Base-by-base conservation (phyloP, 1,140 invertebrate genomes). In the Sipha flava region DNA sequence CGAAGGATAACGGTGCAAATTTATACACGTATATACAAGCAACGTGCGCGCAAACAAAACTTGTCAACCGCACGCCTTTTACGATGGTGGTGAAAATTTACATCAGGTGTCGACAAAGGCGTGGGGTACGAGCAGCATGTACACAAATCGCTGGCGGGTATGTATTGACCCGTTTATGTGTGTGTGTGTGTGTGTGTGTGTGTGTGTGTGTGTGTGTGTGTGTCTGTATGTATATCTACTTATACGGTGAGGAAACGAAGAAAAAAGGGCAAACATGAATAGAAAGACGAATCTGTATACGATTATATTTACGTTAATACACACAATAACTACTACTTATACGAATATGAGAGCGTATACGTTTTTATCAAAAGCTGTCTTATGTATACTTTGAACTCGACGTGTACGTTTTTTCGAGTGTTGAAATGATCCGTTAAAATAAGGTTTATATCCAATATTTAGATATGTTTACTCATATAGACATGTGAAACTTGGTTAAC, bases 51-150 rank as follows among this genome's bases (percentile, higher is more conserved):
- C 64, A 66, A 66, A 66, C 73, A 59, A 43, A 40, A 57, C 73
- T 40, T 77, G 73, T 77, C 73, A 77, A 77, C 73, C 73, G 34
- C 73, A 77, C 52, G 73, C 31, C 21, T 75, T 77, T 77, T 59
- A 40, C 31, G 31, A 29, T 12, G 12, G 5, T 2, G 6, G 16
- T 37, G 34, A 3, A 31, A 52, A 73, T 52, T 73, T 73, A 52
- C 47, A 73, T 72, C 47, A 45, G 10, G 21, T 40, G n/a, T n/a
- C n/a, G n/a, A n/a, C n/a, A n/a, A n/a, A 23, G 66, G 66, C 31
- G 52, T 40, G 64, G n/a, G n/a, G n/a, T n/a, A 43, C 37, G 37
- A 0, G 31, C 31, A 66, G 40, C 16, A 26, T 70, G 26, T 31
- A 29, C 18, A 21, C 31, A 68, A n/a, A 68, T 68, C 37, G 23